Evolutionary conservation across 1,140 invertebrate genomes (phyloP), one percentile per base, ranked within the genome.

Genomic region (Bombus picipes): DNA sequence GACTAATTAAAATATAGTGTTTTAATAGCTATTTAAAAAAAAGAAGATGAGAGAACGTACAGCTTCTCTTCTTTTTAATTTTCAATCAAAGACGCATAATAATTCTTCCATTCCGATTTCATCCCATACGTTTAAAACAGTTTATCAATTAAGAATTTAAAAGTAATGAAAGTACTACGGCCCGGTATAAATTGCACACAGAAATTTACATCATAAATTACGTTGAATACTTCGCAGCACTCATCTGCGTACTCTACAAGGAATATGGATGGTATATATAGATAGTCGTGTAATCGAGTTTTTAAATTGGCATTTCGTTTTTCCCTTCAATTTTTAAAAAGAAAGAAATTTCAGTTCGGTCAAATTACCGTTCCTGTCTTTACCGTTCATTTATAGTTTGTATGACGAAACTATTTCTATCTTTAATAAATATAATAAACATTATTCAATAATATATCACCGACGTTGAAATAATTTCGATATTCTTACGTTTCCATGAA

Each of bases 201-300:
- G 37, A 65, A 62, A 37, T 77, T 76, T 76, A 59, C 25, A 41
- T 28, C 8, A 28, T 77, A 77, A 77, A 62, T 62, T 77, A 15
- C 28, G 34, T n/a, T 65, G 18, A n/a, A 59, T 77, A 77, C 37
- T 57, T 65, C 18, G 37, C 8, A 57, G 57, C 37, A 37, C 32
- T 62, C 6, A 13, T 62, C 57, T 28, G 2, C n/a, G 15, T 25
- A 77, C 8, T n/a, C 57, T 47, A 10, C 8, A 47, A 62, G 37
- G 4, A 62, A n/a, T 18, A 39, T 41, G 28, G n/a, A n/a, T 32
- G 28, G n/a, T 10, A 15, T 32, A 62, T 25, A n/a, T 39, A 28
- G 3, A 62, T 59, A 37, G 15, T 12, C 43, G 53, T 34, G 34
- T 41, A 77, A 62, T 62, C 57, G n/a, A 62, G 15, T 28, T 39